Evolutionary conservation across 2,113 vertebrate species (phyloP).

Genomic region (Dasyprocta punctata): DNA sequence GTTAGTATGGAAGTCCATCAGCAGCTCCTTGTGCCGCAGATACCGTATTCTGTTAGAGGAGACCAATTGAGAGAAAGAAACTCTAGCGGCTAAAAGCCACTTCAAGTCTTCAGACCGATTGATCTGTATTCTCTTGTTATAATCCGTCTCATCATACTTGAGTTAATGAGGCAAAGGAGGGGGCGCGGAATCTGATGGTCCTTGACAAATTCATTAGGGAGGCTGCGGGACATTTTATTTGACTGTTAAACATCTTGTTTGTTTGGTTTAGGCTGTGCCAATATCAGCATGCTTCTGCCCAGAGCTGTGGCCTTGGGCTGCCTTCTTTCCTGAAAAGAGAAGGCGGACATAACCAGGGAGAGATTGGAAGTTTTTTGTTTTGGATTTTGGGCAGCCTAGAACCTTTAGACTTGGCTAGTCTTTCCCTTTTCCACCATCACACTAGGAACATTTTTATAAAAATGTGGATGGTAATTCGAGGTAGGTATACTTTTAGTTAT

Average conservation of each 20-base stretch:
- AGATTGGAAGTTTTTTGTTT: constrained; percentile 41
- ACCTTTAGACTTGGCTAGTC: constrained; percentile 5
- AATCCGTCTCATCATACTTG: constrained; percentile 90
- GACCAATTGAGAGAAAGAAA: constrained; percentile 80
- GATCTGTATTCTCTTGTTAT: constrained; percentile 89
- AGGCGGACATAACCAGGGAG: not conserved
- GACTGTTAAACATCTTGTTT: constrained; percentile 90
- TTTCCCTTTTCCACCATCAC: not conserved
- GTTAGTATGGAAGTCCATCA: constrained; percentile 86
- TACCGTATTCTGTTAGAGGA: constrained; percentile 81
- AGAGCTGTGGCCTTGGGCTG: constrained; percentile 78
- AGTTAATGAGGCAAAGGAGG: constrained; percentile 90
- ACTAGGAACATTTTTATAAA: not conserved
- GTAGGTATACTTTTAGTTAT: constrained; percentile 25
- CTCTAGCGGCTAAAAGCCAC: constrained; percentile 88
- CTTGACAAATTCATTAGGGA: constrained; percentile 92
- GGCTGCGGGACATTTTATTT: constrained; percentile 89
- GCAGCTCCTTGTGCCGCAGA: constrained; percentile 83
- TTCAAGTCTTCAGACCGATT: constrained; percentile 88
- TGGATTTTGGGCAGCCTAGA: not conserved
- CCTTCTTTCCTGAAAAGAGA: constrained; percentile 19
- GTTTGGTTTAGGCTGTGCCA: constrained; percentile 88
- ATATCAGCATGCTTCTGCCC: constrained; percentile 85
- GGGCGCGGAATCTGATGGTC: constrained; percentile 87
- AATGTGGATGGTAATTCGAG: not conserved